phyloP scores from a whole-genome alignment of 2,888 invertebrate genomes.

The Brachylomia viminalis region DNA sequence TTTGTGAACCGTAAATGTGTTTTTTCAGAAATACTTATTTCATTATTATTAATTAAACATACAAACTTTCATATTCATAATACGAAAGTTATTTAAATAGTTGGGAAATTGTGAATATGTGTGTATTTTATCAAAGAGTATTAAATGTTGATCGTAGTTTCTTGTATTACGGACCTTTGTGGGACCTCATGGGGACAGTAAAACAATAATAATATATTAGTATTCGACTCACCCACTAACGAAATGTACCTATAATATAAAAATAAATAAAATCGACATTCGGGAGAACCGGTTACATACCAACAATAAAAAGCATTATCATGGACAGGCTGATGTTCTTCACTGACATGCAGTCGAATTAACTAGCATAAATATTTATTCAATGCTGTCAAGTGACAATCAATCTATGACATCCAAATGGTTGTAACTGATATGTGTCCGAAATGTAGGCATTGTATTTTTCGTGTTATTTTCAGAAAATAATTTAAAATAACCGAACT shows the following conservation, averaged over 20 bases:
- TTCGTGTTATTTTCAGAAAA: constrained; percentile 4
- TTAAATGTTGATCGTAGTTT: constrained; percentile 9
- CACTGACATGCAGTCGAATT: constrained; percentile 28
- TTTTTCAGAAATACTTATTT: too few species aligned
- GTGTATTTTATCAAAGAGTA: background rate
- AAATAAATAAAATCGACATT: constrained; percentile 8
- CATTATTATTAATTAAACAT: too few species aligned
- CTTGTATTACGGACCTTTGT: background rate
- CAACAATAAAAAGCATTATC: background rate
- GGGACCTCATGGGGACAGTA: constrained; percentile 5
- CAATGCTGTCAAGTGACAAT: constrained; percentile 32
- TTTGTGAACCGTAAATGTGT: too few species aligned
- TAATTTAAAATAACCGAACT: background rate
- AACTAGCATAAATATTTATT: constrained; percentile 33
- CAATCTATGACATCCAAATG: constrained; percentile 31
- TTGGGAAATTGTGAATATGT: background rate
- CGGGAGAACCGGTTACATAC: background rate
- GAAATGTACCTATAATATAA: background rate
- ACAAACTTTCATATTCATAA: background rate
- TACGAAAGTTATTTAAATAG: background rate
- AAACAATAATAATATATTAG: constrained; percentile 12
- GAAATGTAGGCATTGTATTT: constrained; percentile 33
- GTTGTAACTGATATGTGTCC: constrained; percentile 28
- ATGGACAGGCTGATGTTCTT: constrained; percentile 3
- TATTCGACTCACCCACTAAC: background rate